phyloP scores from a whole-genome alignment of 2,888 invertebrate genomes.

The Gasteruption jaculator region DNA sequence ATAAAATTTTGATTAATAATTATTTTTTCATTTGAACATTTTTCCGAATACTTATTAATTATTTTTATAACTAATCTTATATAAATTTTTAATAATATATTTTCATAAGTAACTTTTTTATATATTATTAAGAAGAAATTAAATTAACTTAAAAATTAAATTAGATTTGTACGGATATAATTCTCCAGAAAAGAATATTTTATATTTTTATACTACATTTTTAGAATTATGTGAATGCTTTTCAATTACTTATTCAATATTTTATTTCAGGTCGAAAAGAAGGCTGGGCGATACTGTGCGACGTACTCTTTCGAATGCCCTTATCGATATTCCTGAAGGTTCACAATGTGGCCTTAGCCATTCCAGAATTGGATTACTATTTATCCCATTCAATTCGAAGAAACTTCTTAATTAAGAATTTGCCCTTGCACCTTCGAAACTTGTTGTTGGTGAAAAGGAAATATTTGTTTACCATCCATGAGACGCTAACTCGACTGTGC shows the following conservation, averaged over 20 bases:
- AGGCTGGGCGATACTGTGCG: constrained; percentile 70
- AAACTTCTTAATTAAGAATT: constrained; percentile 61
- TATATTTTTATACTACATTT: no score
- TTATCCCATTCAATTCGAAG: constrained; percentile 64
- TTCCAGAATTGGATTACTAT: constrained; percentile 58
- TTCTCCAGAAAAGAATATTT: background rate
- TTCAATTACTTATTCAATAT: no score
- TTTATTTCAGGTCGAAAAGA: constrained; percentile 54
- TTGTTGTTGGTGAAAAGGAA: constrained; percentile 56
- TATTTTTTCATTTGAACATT: no score
- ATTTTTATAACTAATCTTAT: background rate
- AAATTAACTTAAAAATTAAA: constrained; percentile 4
- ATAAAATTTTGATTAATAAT: no score
- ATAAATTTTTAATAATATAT: background rate
- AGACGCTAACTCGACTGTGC: constrained; percentile 58
- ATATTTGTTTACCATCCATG: constrained; percentile 59
- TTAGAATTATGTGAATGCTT: constrained; percentile 10
- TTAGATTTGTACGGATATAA: no score
- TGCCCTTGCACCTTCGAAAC: constrained; percentile 56
- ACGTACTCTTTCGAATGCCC: constrained; percentile 67
- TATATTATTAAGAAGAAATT: constrained; percentile 2
- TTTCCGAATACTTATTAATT: constrained; percentile 2
- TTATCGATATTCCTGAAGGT: constrained; percentile 67
- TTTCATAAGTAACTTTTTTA: background rate
- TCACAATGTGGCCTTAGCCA: constrained; percentile 57